Base-by-base conservation (phyloP, 2,888 invertebrate genomes). In the Cryptocephalus primarius region DNA sequence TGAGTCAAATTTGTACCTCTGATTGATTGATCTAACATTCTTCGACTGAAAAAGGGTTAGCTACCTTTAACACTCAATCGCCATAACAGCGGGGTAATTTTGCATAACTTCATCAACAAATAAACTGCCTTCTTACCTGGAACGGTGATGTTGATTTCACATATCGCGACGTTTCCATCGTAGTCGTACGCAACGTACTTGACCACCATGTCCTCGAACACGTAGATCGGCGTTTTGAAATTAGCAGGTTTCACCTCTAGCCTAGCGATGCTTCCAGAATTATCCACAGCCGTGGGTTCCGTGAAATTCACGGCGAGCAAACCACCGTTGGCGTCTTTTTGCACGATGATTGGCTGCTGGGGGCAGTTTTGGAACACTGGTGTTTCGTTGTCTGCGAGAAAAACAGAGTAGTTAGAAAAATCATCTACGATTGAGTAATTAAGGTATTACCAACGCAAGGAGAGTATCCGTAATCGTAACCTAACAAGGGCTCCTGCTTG, bases 331-430 rank as follows among this genome's bases (percentile, higher is more conserved):
- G 83, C 79, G 60, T 93, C 92, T 46, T 88, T 89, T 62, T 85
- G 84, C 0, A 94, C 92, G 31, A 89, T 76, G 43, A 95, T 86
- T 8, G 94, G 91, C 62, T 91, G 88, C 60, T 88, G 88, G 6
- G 95, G 96, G 60, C 95, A 96, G 64, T 95, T 94, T 70, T 90
- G 88, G 80, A 96, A 96, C 8, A 90, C 86, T 31, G 95, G 96
- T 4, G 95, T 94, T 63, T 95, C 95, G 60, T 93, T 92, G 68
- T 96, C 90, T 81, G 66, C 41, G 74, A 22, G 14, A 34, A 43
- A 4, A 34, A 8, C 8, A 42, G 2, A 6, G n/a, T 3, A 13
- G 2, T 13, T 40, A 13, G 8, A 4, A 10, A 4, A 8, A 40
- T 10, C 4, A 13, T 13, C 14, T 2, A n/a, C n/a, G 41, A 31